Percentiles rank a stretch among this genome's conserved stretches.
These are phyloP conservation scores for Anguilla japonica DNA, from an alignment of 2,113 vertebrate genomes.

Conservation along the genomic window DNA sequence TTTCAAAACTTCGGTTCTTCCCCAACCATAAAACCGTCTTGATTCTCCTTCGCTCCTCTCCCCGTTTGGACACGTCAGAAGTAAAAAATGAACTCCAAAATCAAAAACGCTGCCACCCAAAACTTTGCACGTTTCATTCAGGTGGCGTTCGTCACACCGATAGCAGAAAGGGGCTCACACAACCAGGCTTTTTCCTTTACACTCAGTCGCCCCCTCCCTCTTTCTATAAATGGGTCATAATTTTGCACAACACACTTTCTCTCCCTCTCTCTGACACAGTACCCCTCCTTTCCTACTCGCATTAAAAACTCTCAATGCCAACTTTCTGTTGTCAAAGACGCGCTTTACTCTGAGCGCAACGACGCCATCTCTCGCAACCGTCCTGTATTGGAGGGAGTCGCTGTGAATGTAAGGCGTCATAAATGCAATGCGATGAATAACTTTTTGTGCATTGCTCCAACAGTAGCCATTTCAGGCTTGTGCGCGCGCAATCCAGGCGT, in stretches of 20 bases:
- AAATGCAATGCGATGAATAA: no score
- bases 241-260: background rate
- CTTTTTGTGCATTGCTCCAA: no score
- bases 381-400: no score
- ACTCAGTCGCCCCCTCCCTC: background rate
- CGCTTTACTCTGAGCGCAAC: background rate
- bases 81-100: background rate
- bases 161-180: background rate
- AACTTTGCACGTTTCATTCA: conserved; percentile 10
- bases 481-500: no score
- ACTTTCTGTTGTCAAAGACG: background rate
- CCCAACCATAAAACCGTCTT: background rate
- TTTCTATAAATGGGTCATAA: conserved; percentile 24
- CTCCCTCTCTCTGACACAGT: background rate
- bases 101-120: background rate
- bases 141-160: background rate
- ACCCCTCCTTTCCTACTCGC: background rate
- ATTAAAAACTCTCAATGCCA: background rate
- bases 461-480: no score
- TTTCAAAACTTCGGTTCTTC: background rate
- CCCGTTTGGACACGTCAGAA: background rate
- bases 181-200: background rate
- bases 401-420: no score
- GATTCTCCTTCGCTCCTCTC: background rate
- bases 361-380: background rate